Percentiles rank a stretch among this genome's conserved stretches.
These are phyloP conservation scores for Rhaphigaster nebulosa DNA, from an alignment of 2,888 invertebrate genomes.

Conservation along the genomic window DNA sequence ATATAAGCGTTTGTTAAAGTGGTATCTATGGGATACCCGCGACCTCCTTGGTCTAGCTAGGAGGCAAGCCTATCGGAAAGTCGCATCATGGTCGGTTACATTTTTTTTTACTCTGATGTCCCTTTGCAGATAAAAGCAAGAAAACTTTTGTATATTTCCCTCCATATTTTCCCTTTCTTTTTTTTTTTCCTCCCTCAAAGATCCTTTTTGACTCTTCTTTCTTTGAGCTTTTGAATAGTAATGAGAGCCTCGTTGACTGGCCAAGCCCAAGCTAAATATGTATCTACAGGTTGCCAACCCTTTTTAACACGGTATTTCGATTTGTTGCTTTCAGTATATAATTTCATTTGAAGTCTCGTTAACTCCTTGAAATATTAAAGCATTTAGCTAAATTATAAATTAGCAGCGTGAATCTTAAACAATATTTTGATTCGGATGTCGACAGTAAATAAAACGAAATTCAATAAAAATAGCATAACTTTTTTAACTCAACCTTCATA, in stretches of 20 bases:
- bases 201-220: background rate
- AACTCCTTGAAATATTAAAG: background rate
- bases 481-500: too few relatives aligned
- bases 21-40: too few relatives aligned
- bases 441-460: too few relatives aligned
- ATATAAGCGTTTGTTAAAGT: too few relatives aligned
- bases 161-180: background rate
- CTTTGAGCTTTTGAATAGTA: constrained; percentile 26
- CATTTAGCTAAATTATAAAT: background rate
- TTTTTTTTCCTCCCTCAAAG: background rate
- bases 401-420: too few relatives aligned
- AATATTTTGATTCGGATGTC: too few relatives aligned
- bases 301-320: background rate
- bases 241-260: background rate
- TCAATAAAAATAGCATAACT: too few relatives aligned
- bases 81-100: too few relatives aligned
- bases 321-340: background rate
- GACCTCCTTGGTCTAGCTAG: too few relatives aligned
- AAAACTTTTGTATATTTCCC: background rate
- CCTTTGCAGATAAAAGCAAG: background rate
- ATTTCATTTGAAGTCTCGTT: background rate
- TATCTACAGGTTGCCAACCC: background rate
- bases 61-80: too few relatives aligned
- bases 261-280: background rate
- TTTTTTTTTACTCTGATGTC: background rate